A percentile compares a stretch with the other conserved stretches of the same genome.
Evolutionary conservation across 2,797 vertebrate species (phyloP).

Genomic region (Darevskia mixta): DNA sequence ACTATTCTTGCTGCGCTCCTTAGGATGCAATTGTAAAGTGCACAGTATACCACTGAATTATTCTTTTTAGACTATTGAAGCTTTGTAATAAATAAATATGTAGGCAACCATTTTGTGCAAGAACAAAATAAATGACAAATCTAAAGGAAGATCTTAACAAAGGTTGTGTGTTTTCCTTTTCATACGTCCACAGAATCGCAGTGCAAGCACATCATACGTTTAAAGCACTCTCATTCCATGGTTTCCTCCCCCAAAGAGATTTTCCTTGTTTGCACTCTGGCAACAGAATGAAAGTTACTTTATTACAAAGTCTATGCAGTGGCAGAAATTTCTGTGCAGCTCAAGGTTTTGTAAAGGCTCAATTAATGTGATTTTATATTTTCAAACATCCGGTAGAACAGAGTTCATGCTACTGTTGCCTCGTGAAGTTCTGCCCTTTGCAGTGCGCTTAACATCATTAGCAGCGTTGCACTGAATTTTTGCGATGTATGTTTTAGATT

Average conservation of each 20-base stretch:
- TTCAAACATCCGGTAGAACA: neutral
- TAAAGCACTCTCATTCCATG: too few relatives aligned
- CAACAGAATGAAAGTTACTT: neutral
- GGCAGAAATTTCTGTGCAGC: neutral
- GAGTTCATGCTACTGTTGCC: neutral
- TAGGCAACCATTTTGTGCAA: neutral
- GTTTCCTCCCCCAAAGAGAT: neutral
- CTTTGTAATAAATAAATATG: neutral
- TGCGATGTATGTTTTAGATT: neutral
- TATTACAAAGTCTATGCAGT: neutral
- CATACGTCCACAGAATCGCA: neutral
- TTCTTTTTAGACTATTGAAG: neutral
- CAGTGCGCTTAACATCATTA: neutral
- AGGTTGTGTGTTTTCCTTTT: neutral
- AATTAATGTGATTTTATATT: neutral
- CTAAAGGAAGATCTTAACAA: neutral
- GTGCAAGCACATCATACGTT: neutral
- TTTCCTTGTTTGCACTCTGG: neutral
- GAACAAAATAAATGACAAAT: neutral
- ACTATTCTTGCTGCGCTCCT: neutral
- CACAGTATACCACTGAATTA: neutral
- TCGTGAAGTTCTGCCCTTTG: neutral
- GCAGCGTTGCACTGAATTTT: neutral
- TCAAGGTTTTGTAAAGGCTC: neutral
- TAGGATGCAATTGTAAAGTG: neutral